Evolutionary conservation across 2,888 invertebrate genomes (phyloP), one percentile per base, ranked within the genome.

Genomic region (Spatulosminthurus flaviceps): DNA sequence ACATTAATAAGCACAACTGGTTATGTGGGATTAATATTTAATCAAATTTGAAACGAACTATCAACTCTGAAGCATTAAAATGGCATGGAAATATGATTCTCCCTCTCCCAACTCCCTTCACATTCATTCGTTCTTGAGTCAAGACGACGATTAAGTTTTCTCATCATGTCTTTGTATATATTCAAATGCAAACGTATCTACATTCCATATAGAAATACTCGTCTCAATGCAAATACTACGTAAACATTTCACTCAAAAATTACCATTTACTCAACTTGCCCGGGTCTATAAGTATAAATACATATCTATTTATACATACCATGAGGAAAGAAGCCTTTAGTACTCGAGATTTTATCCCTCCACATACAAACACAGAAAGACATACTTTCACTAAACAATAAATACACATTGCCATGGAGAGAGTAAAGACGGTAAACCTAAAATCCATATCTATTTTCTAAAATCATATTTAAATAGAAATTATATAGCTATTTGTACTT

Each of bases 21-120:
- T 51, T 51, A 51, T 51, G 51, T 51, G 51, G 51, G 51, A 51
- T 51, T 51, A 51, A 51, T 51, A 51, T 51, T 51, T 51, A 51
- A 51, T 51, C 51, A 51, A 51, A 51, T 51, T 51, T 51, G 9
- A 51, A 51, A 51, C 51, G 51, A 51, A 51, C 51, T 51, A 51
- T 51, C 51, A 51, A 51, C 51, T 51, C 51, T n/a, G 51, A 51
- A 51, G 51, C 51, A 11, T 11, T 16, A 13, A 2, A 51, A 13
- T 51, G 16, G 16, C 51, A n/a, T 51, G 16, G 51, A 51, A 51
- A n/a, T 51, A 51, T 51, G 51, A 51, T 51, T 51, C n/a, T 19
- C 16, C 16, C n/a, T 51, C 16, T 51, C n/a, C 1, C 16, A 11
- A 5, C 51, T 51, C n/a, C 16, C 19, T 51, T 16, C 51, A 51